These are phyloP conservation scores for Drosophila ogumai DNA, from an alignment of 1,140 invertebrate genomes.

Conservation along the genomic window DNA sequence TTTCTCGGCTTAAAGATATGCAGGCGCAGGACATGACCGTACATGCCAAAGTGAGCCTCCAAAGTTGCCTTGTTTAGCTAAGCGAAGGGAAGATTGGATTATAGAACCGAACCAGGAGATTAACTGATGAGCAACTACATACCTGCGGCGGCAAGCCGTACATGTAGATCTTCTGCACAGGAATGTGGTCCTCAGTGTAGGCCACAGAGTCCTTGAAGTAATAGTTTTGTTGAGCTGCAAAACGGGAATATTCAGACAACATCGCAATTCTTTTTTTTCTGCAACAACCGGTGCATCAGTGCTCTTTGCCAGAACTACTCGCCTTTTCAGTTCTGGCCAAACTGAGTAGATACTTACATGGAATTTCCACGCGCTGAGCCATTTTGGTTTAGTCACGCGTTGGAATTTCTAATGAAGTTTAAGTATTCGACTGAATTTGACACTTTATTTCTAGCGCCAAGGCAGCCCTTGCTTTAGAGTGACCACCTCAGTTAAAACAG, in stretches of 20 bases:
- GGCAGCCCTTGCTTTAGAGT: background rate
- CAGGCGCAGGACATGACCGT: conserved; percentile 44
- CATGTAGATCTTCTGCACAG: conserved; percentile 53
- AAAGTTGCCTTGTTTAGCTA: conserved; percentile 14
- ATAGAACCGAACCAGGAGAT: background rate
- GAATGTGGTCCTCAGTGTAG: conserved; percentile 70
- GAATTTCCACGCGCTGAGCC: conserved; percentile 6
- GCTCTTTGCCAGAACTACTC: background rate
- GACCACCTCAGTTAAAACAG: background rate
- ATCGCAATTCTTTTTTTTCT: background rate
- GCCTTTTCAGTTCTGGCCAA: too few species aligned
- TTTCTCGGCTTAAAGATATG: background rate
- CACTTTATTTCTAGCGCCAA: conserved; percentile 12
- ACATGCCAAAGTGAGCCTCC: conserved; percentile 36
- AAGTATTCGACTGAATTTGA: background rate
- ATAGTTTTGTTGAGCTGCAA: conserved; percentile 39
- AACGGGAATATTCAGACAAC: background rate
- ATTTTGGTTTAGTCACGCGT: conserved; percentile 6
- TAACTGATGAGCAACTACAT: conserved; percentile 6
- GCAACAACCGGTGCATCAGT: background rate
- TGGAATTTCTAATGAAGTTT: background rate
- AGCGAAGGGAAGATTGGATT: background rate
- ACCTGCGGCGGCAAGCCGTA: conserved; percentile 35
- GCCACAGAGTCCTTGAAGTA: conserved; percentile 46
- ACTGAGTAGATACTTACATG: conserved; percentile 16